A percentile compares a stretch with the other conserved stretches of the same genome.
These are phyloP conservation scores for Gallirallus australis DNA, from an alignment of 2,797 vertebrate genomes.

Conservation along the genomic window DNA sequence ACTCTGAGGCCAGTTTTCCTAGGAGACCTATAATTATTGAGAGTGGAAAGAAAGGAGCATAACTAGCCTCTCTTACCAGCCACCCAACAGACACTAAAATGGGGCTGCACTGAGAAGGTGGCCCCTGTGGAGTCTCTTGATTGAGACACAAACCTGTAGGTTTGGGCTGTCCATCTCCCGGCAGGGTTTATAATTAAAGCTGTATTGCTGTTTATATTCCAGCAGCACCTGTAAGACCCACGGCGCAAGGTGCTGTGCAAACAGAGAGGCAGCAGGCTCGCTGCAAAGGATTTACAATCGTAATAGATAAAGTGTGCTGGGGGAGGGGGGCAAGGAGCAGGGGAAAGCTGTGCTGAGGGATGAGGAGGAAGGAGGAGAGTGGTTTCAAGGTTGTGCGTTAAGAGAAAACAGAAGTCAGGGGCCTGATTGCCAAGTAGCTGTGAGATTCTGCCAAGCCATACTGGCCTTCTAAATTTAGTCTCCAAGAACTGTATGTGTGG, in stretches of 20 bases:
- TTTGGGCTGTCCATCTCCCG: constrained; percentile 6
- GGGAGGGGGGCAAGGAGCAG: no score
- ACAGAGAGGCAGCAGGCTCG: constrained; percentile 12
- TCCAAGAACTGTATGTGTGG: fast-evolving
- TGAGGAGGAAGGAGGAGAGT: not conserved
- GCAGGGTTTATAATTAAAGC: constrained; percentile 36
- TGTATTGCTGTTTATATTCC: constrained; percentile 36
- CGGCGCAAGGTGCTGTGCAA: constrained; percentile 38
- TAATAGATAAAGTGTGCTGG: not conserved
- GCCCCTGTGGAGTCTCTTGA: constrained; percentile 20
- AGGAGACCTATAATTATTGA: constrained; percentile 28
- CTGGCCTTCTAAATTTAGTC: not conserved
- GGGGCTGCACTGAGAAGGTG: not conserved
- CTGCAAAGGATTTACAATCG: not conserved
- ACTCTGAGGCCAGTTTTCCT: constrained; percentile 11
- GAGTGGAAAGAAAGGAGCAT: constrained; percentile 12
- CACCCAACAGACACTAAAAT: not conserved
- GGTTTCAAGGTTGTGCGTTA: not conserved
- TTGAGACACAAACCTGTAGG: constrained; percentile 36
- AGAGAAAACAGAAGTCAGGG: not conserved
- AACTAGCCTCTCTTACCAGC: not conserved
- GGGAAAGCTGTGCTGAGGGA: not conserved
- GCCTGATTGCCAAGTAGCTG: not conserved
- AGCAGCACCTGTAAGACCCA: constrained; percentile 16
- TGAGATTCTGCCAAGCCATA: not conserved